Conservation (phyloP, 2,797 vertebrate genomes). For the Crocodylus rhombifer region DNA sequence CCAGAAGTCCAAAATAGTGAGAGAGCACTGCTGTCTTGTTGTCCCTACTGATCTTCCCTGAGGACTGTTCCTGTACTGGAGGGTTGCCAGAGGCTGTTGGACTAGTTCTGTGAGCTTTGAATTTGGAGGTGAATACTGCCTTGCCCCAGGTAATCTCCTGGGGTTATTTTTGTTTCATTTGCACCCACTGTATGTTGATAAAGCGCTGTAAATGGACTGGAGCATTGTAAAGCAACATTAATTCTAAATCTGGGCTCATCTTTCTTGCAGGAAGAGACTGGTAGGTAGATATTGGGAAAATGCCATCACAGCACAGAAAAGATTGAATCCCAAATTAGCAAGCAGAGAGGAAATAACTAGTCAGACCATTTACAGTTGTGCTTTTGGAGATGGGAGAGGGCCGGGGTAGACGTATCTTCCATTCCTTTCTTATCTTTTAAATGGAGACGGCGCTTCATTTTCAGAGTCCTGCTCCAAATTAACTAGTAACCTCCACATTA, state of each 20-base stretch:
- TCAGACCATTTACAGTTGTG: not conserved
- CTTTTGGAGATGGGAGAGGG: not conserved
- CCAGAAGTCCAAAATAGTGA: not conserved
- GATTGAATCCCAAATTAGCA: no score
- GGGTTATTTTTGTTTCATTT: not conserved
- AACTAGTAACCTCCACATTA: no score
- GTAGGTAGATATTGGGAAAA: no score
- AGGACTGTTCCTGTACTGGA: not conserved
- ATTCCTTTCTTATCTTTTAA: not conserved
- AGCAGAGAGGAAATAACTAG: not conserved
- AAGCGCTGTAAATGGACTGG: no score
- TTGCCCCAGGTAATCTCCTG: rapidly evolving
- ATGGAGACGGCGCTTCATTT: not conserved
- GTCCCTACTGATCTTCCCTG: not conserved
- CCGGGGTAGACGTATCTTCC: not conserved
- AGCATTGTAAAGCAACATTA: no score
- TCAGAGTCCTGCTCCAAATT: not conserved
- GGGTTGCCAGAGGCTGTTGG: not conserved
- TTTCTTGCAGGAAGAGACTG: no score
- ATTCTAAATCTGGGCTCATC: no score
- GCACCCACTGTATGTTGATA: not conserved
- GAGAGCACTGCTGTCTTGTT: not conserved
- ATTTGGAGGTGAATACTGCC: not conserved
- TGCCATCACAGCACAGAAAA: no score
- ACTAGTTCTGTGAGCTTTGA: rapidly evolving